Percentiles rank a stretch among this genome's conserved stretches.
Evolutionary conservation across 1,140 invertebrate species (phyloP).

Genomic region (Drosophila sechellia): DNA sequence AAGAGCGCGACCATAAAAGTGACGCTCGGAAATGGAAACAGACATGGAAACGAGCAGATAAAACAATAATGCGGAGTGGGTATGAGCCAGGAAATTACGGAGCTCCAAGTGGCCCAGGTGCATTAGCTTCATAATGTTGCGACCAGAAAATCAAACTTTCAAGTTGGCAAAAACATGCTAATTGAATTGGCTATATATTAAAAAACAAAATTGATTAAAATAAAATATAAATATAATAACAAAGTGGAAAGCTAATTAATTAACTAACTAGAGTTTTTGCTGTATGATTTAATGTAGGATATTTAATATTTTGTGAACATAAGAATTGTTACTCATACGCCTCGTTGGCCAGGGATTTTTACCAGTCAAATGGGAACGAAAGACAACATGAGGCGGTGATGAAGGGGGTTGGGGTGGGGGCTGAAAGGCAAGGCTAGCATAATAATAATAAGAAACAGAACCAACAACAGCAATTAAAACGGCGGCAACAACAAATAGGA

Average conservation of each 20-base stretch:
- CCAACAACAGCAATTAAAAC: conserved; percentile 66
- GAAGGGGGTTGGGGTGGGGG: neutral
- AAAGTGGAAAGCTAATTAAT: too few relatives aligned
- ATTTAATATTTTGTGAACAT: neutral
- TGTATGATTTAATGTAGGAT: too few relatives aligned
- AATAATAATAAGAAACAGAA: conserved; percentile 25
- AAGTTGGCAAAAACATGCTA: neutral
- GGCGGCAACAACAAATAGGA: conserved; percentile 58
- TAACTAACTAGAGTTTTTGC: too few relatives aligned
- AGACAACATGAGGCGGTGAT: conserved; percentile 9
- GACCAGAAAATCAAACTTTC: neutral
- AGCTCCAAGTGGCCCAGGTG: neutral
- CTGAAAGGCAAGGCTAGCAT: conserved; percentile 31
- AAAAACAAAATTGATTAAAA: too few relatives aligned
- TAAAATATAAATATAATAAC: too few relatives aligned
- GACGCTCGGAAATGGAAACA: conserved; percentile 23
- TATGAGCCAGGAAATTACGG: neutral
- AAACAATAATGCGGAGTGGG: conserved; percentile 39
- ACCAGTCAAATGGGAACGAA: conserved; percentile 1
- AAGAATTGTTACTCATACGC: conserved; percentile 6
- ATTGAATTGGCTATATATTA: too few relatives aligned
- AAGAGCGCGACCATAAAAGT: conserved; percentile 38
- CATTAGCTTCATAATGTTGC: neutral
- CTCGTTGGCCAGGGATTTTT: conserved; percentile 25
- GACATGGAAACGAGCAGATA: conserved; percentile 39